phyloP scores from a whole-genome alignment of 2,113 vertebrate genomes.

The Dipodomys merriami region DNA sequence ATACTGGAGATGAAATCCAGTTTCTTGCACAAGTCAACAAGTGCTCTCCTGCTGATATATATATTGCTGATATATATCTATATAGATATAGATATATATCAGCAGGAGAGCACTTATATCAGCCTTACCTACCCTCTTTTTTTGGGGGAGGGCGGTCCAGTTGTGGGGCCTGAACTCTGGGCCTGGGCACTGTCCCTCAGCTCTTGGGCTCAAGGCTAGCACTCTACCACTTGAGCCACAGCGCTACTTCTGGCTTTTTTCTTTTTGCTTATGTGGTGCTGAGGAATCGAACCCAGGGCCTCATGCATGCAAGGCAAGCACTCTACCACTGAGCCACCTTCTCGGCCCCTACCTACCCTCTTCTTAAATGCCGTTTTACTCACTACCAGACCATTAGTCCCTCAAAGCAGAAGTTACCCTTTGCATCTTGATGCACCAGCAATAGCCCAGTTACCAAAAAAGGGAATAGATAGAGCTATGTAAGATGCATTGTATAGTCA shows the following conservation, averaged over 20 bases:
- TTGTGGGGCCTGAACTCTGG: no score
- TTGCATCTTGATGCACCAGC: background rate
- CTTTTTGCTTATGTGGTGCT: no score
- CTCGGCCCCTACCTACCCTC: background rate
- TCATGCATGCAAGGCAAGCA: background rate
- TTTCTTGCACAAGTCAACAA: background rate
- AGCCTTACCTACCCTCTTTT: no score
- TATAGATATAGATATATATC: no score
- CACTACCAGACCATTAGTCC: background rate
- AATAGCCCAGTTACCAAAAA: background rate
- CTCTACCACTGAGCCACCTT: background rate
- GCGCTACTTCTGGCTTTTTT: no score
- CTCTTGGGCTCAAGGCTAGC: no score
- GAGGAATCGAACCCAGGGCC: background rate
- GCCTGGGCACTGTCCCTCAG: no score
- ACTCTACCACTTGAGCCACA: no score
- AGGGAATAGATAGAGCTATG: background rate
- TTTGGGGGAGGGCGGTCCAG: no score
- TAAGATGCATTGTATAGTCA: conserved; percentile 14
- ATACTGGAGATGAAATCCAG: background rate
- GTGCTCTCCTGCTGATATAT: background rate
- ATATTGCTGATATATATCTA: background rate
- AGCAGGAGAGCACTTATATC: no score
- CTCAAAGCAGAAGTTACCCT: background rate
- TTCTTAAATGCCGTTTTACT: background rate